Evolutionary conservation across 2,113 vertebrate species (phyloP), one percentile per base, ranked within the genome.

Genomic region (Campylomormyrus tamandua): DNA sequence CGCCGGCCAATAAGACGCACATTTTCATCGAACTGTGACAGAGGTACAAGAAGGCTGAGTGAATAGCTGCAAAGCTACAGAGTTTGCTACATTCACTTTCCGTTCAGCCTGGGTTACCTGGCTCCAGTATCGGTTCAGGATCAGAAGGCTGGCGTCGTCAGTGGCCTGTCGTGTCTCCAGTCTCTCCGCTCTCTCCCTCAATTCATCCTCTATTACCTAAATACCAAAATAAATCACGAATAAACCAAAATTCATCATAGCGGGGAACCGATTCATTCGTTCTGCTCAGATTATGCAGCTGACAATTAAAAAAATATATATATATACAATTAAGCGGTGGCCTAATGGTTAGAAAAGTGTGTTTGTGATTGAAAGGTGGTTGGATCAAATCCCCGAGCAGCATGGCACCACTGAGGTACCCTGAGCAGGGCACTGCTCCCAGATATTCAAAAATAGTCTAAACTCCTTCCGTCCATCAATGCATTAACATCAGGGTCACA

Each of bases 111-210:
- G 19, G 8, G 53, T 91, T 89, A 99, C 98, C 96, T 99, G 98
- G 93, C 97, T 99, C 98, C 98, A 99, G 94, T 99, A 99, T 88
- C 98, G 96, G 90, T 99, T 99, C 80, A 99, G 96, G 86, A 99
- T 99, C 50, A 99, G 94, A 11, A 99, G 93, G 17, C 98, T 99
- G 56, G 98, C 98, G 74, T 99, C 98, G 19, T 99, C 98, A 0
- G 98, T 99, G 49, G 98, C 98, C 94, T 99, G 98, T 0, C 98
- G 96, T 5, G 97, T 97, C 94, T 99, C 98, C 83, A 99, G 94
- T 87, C 98, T 96, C 91, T 99, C 98, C 8, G 98, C 98, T 90
- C 97, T 96, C 89, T 99, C 98, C 53, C 98, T 95, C 49, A 99
- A 95, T 83, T 99, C 98, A 90, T 99, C 98, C 80, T 99, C 98